Evolutionary conservation across 2,888 invertebrate species (phyloP).

Genomic region (Acanthococcus lagerstroemiae): DNA sequence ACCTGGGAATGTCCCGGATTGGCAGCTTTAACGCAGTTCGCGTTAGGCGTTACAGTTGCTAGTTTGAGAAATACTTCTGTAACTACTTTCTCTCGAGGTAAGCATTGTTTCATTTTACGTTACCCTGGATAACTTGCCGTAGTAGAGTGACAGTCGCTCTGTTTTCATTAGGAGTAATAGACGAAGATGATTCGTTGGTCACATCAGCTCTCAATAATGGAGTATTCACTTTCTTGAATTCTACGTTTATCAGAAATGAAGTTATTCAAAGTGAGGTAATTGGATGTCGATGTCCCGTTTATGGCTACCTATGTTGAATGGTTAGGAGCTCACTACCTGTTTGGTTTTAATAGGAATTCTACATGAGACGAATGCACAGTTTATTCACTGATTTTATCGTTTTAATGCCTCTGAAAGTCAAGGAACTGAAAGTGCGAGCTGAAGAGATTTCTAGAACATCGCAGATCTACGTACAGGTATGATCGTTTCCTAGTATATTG

Average conservation of each 20-base stretch:
- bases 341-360: constrained; percentile 69
- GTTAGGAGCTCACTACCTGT: no score
- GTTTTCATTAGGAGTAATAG: constrained; percentile 45
- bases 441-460: constrained; percentile 79
- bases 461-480: constrained; percentile 52
- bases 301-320: no score
- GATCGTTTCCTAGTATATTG: constrained; percentile 9
- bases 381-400: constrained; percentile 86
- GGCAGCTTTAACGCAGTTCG: constrained; percentile 55
- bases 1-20: constrained; percentile 49
- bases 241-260: constrained; percentile 59
- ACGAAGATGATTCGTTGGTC: constrained; percentile 64
- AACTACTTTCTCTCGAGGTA: constrained; percentile 15
- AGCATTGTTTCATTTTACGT: neutral
- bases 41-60: constrained; percentile 58
- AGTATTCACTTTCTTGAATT: constrained; percentile 70
- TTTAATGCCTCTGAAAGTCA: constrained; percentile 82
- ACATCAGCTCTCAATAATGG: constrained; percentile 66
- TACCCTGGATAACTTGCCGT: neutral
- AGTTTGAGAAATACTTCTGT: constrained; percentile 44
- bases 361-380: constrained; percentile 69
- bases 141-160: neutral
- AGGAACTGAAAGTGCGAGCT: constrained; percentile 68
- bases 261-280: constrained; percentile 54
- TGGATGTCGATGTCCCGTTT: no score